These are phyloP conservation scores for Arizona elegans DNA, from an alignment of 2,113 vertebrate genomes.

Conservation along the genomic window DNA sequence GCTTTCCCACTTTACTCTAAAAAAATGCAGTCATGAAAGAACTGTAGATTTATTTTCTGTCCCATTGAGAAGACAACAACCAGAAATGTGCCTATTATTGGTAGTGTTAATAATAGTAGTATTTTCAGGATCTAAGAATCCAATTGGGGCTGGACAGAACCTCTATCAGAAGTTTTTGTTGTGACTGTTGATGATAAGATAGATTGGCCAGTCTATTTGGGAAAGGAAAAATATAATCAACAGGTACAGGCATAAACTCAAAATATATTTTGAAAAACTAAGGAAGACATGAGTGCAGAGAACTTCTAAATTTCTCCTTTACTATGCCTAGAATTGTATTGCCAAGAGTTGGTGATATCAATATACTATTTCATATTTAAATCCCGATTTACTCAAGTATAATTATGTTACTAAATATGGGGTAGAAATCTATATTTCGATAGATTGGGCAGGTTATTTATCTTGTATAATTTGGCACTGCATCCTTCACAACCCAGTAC, in stretches of 20 bases:
- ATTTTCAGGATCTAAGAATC: background rate
- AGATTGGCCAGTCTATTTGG: background rate
- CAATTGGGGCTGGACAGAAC: background rate
- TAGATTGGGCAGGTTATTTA: background rate
- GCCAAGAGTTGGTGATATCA: background rate
- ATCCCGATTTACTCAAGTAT: background rate
- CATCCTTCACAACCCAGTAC: background rate
- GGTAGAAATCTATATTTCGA: background rate
- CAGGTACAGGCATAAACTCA: background rate
- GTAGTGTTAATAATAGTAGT: background rate
- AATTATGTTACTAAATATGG: background rate
- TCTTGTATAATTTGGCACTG: background rate
- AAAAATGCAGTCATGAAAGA: background rate
- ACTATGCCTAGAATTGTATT: slow-evolving; percentile 1
- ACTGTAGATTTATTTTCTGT: background rate
- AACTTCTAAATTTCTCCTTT: background rate
- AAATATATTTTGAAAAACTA: background rate
- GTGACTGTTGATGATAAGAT: background rate
- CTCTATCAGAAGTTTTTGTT: background rate
- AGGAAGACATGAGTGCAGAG: background rate
- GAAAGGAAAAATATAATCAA: background rate
- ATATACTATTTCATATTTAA: background rate
- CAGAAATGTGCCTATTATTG: background rate
- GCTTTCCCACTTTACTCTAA: background rate
- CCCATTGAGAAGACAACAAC: background rate